phyloP scores from a whole-genome alignment of 2,113 vertebrate genomes.

The Phodopus roborovskii region DNA sequence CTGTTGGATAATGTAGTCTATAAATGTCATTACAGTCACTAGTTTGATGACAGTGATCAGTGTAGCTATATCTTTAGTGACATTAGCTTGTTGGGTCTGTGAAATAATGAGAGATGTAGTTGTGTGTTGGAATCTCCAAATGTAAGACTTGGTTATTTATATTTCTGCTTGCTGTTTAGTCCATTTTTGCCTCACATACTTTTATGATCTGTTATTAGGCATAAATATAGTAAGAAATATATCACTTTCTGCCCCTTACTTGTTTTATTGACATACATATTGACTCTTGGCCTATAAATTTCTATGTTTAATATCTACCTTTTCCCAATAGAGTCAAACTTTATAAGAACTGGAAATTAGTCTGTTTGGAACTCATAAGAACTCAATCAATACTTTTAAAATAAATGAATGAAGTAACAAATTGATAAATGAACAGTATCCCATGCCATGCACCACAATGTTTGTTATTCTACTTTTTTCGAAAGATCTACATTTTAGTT shows the following conservation, averaged over 20 bases:
- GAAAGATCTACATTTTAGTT: not conserved
- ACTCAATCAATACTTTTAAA: slow-evolving; percentile 22
- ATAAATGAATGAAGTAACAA: slow-evolving; percentile 14
- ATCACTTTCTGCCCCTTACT: not conserved
- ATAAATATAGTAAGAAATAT: not conserved
- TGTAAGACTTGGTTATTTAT: not conserved
- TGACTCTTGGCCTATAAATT: not conserved
- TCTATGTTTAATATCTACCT: not conserved
- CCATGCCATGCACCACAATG: not conserved
- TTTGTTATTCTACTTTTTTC: not conserved
- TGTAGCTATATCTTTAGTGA: not conserved
- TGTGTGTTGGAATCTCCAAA: not conserved
- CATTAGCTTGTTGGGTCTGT: not conserved
- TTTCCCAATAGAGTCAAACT: not conserved
- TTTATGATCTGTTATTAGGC: not conserved
- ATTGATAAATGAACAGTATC: slow-evolving; percentile 21
- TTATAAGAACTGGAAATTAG: not conserved
- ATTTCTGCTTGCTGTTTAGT: not conserved
- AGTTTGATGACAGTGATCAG: not conserved
- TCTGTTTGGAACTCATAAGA: not conserved
- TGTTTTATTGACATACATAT: slow-evolving; percentile 5
- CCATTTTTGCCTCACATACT: not conserved
- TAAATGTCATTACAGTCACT: not conserved
- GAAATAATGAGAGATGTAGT: not conserved
- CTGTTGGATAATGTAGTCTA: not conserved